Base-by-base conservation (phyloP, 2,797 vertebrate genomes). In the Oophaga sylvatica region DNA sequence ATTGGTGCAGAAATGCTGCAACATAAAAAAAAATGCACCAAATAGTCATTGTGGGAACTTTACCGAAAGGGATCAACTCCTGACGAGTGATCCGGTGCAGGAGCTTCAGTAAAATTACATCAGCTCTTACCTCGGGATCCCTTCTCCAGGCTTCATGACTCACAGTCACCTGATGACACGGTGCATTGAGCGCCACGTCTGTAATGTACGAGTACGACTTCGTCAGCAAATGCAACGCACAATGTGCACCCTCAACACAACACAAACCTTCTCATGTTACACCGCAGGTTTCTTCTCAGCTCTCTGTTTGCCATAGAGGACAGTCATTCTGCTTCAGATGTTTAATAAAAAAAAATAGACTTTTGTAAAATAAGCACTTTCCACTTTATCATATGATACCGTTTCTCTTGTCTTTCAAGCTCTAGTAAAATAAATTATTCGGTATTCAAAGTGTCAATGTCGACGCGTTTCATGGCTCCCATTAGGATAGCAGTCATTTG, bases 201-300 rank as follows among this genome's bases (percentile, higher is more conserved):
- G 83, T 29, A 65, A 73, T 26, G 62, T 90, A 84, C 82, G 19
- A 45, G 83, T 79, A 83, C 75, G 87, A 80, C 77, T 77, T 87
- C 83, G 59, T 79, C 75, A 85, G 78, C 83, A 85, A 85, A 88
- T 81, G 85, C 45, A 85, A 68, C 70, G 31, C 35, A 73, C 76
- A 88, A 48, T 60, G 48, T 57, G 65, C 60, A 68, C 45, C 19
- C 85, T 20, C 35, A 67, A 68, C 60, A 80, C 48, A 83, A 53
- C 7, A 53, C 8, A 86, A 75, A 17, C 29, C 10, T 41, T 77
- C 65, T 76, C 81, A 31, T 13, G 41, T 84, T 83, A 84, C 81
- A 62, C 68, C 15, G 16, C 31, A 80, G 59, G 31, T 31, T 71
- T 71, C 53, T 68, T 78, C 0, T 22, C n/a, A 70, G 67, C 35